phyloP scores from a whole-genome alignment of 2,888 invertebrate genomes.

The Drosophila ustulata region DNA sequence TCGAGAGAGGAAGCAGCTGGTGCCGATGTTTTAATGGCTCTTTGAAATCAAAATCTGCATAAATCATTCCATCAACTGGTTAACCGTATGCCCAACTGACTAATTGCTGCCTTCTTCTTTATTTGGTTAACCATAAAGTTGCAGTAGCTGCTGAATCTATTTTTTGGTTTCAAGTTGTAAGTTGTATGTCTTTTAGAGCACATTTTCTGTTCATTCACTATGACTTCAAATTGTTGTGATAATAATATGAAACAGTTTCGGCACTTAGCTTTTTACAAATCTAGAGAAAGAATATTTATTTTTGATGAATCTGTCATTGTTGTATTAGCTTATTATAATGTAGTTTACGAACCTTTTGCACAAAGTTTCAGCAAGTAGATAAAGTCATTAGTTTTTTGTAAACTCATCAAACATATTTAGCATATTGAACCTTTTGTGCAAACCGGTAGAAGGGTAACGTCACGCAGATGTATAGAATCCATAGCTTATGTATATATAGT shows the following conservation, averaged over 20 bases:
- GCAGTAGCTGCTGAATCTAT: conserved; percentile 18
- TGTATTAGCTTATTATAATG: too few species aligned
- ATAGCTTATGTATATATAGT: conserved; percentile 2
- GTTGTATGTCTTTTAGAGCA: conserved; percentile 1
- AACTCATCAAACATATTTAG: too few species aligned
- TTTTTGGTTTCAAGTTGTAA: too few species aligned
- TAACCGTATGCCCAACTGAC: conserved; percentile 33
- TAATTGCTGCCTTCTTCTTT: conserved; percentile 48
- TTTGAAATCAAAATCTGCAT: conserved; percentile 23
- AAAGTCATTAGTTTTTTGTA: too few species aligned
- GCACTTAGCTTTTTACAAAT: too few species aligned
- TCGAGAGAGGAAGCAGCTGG: conserved; percentile 71
- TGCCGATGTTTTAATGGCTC: conserved; percentile 24
- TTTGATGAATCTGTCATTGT: too few species aligned
- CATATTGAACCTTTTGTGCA: too few species aligned
- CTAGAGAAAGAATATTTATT: too few species aligned
- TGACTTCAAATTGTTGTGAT: too few species aligned
- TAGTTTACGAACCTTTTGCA: too few species aligned
- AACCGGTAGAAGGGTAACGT: not conserved
- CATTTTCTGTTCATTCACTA: conserved; percentile 11
- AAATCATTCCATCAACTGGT: conserved; percentile 51
- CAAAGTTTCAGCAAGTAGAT: too few species aligned
- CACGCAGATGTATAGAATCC: not conserved
- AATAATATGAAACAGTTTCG: too few species aligned
- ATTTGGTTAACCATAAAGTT: conserved; percentile 30